A percentile compares a stretch with the other conserved stretches of the same genome.
These are phyloP conservation scores for Nomada lathburiana DNA, from an alignment of 2,888 invertebrate genomes.

Conservation along the genomic window DNA sequence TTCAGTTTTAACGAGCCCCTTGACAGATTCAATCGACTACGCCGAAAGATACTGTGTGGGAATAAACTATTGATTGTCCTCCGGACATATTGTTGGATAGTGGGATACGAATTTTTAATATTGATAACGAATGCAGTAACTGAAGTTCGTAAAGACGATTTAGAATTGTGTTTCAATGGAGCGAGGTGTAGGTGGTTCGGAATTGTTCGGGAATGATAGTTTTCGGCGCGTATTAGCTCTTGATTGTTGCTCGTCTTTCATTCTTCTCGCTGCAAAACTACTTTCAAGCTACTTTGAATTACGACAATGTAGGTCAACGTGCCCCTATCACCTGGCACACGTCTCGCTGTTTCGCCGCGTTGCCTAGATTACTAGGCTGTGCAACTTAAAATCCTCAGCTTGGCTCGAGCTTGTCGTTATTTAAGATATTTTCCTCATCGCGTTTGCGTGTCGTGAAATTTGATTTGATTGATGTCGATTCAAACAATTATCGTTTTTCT, in stretches of 20 bases:
- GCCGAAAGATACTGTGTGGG: not conserved
- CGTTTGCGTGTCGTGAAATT: not conserved
- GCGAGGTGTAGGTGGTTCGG: slow-evolving; percentile 5
- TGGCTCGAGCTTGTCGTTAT: slow-evolving; percentile 1
- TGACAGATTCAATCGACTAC: not conserved
- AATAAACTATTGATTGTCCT: too few relatives aligned
- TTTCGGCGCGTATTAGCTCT: slow-evolving; percentile 25
- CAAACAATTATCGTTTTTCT: not conserved
- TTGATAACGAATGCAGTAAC: too few relatives aligned
- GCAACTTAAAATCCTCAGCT: slow-evolving; percentile 38
- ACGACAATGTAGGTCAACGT: slow-evolving; percentile 61
- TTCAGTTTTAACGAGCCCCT: slow-evolving; percentile 10
- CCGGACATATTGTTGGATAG: too few relatives aligned
- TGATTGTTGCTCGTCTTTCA: slow-evolving; percentile 35
- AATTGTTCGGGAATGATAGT: slow-evolving; percentile 32
- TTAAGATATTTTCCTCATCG: not conserved
- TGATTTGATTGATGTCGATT: too few relatives aligned
- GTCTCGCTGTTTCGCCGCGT: slow-evolving; percentile 40
- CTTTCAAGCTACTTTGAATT: slow-evolving; percentile 45
- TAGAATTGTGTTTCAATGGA: slow-evolving; percentile 18
- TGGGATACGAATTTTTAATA: too few relatives aligned
- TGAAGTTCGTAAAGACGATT: not conserved
- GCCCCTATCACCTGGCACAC: slow-evolving; percentile 50
- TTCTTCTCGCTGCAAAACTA: slow-evolving; percentile 23
- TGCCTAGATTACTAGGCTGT: slow-evolving; percentile 42